Percentiles rank a stretch among this genome's conserved stretches.
Evolutionary conservation across 92 coral and sea anemone species (phyloP).

Genomic region (Porites divaricata): DNA sequence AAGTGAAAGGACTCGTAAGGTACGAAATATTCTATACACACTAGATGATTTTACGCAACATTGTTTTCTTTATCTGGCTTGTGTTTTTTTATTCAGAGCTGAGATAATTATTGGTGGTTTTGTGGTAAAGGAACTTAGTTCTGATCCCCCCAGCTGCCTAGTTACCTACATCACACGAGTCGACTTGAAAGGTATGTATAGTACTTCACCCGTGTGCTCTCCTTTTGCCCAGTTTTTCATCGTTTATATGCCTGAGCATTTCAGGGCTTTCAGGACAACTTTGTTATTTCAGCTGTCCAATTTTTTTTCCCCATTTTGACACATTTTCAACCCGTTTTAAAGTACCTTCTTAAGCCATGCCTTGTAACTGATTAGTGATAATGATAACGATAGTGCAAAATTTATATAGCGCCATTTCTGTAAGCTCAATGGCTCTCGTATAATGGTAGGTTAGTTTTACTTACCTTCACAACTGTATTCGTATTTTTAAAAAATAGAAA

Average conservation of each 20-base stretch:
- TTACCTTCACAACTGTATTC: neutral
- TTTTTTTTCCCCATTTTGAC: too few species aligned
- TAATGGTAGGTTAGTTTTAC: neutral
- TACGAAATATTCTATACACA: neutral
- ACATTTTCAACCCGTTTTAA: too few species aligned
- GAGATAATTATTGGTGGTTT: slow-evolving; percentile 77
- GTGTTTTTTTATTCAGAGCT: slow-evolving; percentile 63
- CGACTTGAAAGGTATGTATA: slow-evolving; percentile 79
- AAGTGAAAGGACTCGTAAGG: slow-evolving; percentile 78
- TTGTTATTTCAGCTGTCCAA: too few species aligned
- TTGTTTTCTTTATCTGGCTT: neutral
- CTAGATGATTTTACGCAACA: neutral
- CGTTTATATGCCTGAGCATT: too few species aligned
- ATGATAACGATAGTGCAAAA: too few species aligned
- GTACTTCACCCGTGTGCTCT: too few species aligned
- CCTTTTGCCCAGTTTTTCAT: too few species aligned
- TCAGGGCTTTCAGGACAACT: too few species aligned
- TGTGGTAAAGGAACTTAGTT: slow-evolving; percentile 80
- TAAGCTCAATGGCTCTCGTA: neutral
- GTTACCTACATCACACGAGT: slow-evolving; percentile 85
- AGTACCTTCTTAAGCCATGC: too few species aligned
- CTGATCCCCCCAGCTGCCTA: slow-evolving; percentile 87
- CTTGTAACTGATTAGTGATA: too few species aligned
- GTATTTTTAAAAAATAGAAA: too few species aligned
- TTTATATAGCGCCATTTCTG: neutral